These are phyloP conservation scores for Danio kyathit DNA, from an alignment of 2,797 vertebrate genomes.

Conservation along the genomic window DNA sequence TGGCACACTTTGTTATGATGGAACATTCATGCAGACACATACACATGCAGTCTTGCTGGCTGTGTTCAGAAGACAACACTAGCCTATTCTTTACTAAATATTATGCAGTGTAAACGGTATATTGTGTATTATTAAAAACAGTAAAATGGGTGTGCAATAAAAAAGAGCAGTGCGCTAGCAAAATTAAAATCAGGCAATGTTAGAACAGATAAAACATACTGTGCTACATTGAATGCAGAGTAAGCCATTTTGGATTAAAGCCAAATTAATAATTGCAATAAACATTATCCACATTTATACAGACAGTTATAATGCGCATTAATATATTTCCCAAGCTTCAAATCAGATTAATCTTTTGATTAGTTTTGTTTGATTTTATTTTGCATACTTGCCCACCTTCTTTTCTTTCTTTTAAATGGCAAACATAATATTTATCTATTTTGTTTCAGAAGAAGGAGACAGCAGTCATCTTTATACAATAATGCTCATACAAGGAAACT, in stretches of 20 bases:
- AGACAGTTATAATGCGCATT: no score
- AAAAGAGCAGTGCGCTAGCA: neutral
- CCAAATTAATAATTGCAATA: neutral
- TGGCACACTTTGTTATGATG: conserved; percentile 32
- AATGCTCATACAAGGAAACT: no score
- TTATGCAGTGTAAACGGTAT: neutral
- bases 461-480: no score
- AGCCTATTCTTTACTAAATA: neutral
- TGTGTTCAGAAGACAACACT: neutral
- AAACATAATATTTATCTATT: no score
- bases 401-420: no score
- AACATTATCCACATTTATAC: no score
- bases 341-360: no score
- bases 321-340: no score
- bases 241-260: neutral
- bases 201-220: neutral
- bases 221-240: neutral
- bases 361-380: no score
- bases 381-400: no score
- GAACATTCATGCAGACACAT: conserved; percentile 7
- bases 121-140: neutral
- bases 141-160: neutral
- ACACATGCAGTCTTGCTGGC: neutral
- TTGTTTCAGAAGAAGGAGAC: no score
- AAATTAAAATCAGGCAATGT: neutral